phyloP scores from a whole-genome alignment of 1,140 invertebrate species.

The Brachionus plicatilis region DNA sequence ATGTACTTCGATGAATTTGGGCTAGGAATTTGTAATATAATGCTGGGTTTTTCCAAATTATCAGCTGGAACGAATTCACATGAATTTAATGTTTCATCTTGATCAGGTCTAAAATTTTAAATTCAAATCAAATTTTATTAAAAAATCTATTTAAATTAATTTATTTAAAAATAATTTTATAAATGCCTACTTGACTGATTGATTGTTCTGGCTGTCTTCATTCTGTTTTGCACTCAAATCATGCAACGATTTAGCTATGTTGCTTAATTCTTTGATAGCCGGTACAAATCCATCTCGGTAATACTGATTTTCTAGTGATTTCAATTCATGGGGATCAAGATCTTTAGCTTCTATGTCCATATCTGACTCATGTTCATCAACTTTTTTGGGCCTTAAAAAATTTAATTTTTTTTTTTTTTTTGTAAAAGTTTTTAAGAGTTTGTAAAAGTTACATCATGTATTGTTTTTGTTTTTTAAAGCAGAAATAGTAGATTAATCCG shows the following conservation, averaged over 20 bases:
- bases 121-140: background rate
- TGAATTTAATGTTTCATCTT: background rate
- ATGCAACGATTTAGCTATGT: conserved; percentile 9
- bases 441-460: background rate
- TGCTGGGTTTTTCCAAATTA: background rate
- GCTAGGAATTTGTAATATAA: background rate
- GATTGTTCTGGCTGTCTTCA: background rate
- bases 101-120: background rate
- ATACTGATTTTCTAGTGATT: background rate
- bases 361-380: background rate
- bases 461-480: conserved; percentile 19
- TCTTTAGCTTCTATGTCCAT: background rate
- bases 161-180: background rate
- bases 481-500: conserved; percentile 15
- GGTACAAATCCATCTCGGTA: conserved; percentile 25
- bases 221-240: background rate
- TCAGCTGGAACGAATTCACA: background rate
- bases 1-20: background rate
- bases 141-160: too few species aligned
- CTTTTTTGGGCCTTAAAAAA: background rate
- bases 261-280: conserved; percentile 6
- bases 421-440: background rate
- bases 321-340: background rate
- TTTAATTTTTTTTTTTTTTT: background rate
- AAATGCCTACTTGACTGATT: background rate